Evolutionary conservation across 2,888 invertebrate species (phyloP).

Genomic region (Andrena bucephala): DNA sequence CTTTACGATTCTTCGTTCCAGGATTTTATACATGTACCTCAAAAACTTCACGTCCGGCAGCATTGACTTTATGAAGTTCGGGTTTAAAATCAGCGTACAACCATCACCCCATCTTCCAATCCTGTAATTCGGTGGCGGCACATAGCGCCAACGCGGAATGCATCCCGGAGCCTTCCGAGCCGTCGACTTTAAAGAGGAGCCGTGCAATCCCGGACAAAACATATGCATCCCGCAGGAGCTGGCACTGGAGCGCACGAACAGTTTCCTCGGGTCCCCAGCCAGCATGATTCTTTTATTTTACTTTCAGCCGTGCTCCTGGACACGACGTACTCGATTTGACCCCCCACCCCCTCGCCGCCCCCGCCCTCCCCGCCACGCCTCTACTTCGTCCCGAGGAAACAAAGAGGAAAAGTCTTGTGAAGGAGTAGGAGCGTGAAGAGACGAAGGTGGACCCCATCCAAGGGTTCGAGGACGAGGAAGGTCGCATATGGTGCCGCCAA

Average conservation of each 20-base stretch:
- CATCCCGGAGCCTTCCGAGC: constrained; percentile 2
- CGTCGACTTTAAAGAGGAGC: constrained; percentile 44
- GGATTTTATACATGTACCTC: neutral
- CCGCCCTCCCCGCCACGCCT: constrained; percentile 21
- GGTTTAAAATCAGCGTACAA: too few species aligned
- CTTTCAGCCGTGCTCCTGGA: constrained; percentile 75
- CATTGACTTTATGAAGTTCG: too few species aligned
- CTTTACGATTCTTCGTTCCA: constrained; percentile 5
- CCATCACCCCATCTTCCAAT: too few species aligned
- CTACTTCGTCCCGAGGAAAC: constrained; percentile 61
- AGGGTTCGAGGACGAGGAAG: constrained; percentile 41
- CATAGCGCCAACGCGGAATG: neutral
- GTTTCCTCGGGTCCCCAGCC: constrained; percentile 77
- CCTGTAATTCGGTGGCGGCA: neutral
- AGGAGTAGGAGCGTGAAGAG: constrained; percentile 49
- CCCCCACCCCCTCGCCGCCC: too few species aligned
- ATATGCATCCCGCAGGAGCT: constrained; percentile 55
- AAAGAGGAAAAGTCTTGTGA: constrained; percentile 49
- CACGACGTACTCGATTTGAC: constrained; percentile 75
- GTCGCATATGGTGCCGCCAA: constrained; percentile 78
- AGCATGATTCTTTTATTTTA: constrained; percentile 84
- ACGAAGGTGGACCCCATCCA: constrained; percentile 33
- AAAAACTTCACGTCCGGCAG: too few species aligned
- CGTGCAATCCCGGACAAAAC: constrained; percentile 64
- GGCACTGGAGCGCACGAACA: constrained; percentile 62